Base-by-base conservation (phyloP, 30 jellyfish, hydroid and myxozoan genomes). In the Nemopilema nomurai region DNA sequence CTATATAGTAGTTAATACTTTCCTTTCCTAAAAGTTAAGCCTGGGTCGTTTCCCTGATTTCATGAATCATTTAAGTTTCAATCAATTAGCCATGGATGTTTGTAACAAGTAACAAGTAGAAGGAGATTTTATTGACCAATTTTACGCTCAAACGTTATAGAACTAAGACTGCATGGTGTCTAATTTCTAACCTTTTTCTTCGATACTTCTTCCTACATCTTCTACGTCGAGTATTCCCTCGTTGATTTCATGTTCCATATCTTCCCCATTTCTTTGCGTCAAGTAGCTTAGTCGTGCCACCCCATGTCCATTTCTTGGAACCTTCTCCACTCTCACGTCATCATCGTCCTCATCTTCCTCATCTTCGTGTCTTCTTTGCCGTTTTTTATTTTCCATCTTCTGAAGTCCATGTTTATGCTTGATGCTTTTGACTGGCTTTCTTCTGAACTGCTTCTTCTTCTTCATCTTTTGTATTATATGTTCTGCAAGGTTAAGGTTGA, bases 251-350 rank as follows among this genome's bases (percentile, higher is more conserved):
- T 89, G 89, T 28, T 90, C 91, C 97, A 93, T 87, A 24, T 87
- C 90, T 23, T 82, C 91, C 1, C 98, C 98, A 62, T 89, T 80
- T 51, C 49, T 86, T 77, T 93, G 97, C 77, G 98, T 93, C 70
- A 80, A 62, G 71, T 88, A 93, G 77, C 98, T 93, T 51, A 93
- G 62, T 28, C 89, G 57, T 7, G 98, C 96, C 28, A 88, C 97
- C 20, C 95, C 98, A 29, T 76, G 85, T 4, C 98, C 98, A 69
- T 82, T 87, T 32, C 90, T 71, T 68, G 90, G 96, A 69, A 87
- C 87, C 23, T 79, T 64, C 87, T 79, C 90, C 9, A 84, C 52
- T 51, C 49, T 76, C 8, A 51, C 93, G 67, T 84, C 87, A 75
- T 64, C 87, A 30, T 74, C 87, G 51, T 84, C 87, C 28, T 74